Percentiles rank a stretch among this genome's conserved stretches.
Evolutionary conservation across 2,113 vertebrate species (phyloP).

Genomic region (Pelecanus crispus): DNA sequence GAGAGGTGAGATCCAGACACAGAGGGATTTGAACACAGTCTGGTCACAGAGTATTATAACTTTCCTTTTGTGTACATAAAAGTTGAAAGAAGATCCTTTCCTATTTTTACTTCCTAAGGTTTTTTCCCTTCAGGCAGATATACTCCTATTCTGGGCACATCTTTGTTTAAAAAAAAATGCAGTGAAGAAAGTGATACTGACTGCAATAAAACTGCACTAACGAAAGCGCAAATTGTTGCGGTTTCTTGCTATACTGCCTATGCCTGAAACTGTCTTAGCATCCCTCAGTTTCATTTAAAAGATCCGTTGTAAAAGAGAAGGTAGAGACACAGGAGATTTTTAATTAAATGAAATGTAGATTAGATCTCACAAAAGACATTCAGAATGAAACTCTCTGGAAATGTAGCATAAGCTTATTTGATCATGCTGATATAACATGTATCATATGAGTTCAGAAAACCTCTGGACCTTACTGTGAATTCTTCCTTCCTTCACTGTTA

Average conservation of each 20-base stretch:
- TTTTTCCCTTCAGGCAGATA: constrained; percentile 15
- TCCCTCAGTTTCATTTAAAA: not conserved
- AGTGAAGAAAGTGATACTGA: not conserved
- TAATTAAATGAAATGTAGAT: constrained; percentile 57
- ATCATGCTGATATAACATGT: not conserved
- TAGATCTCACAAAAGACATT: constrained; percentile 16
- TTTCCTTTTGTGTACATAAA: not conserved
- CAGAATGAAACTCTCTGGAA: not conserved
- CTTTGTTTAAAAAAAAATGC: not conserved
- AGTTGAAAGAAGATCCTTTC: constrained; percentile 12
- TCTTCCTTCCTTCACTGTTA: not conserved
- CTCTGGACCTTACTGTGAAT: not conserved
- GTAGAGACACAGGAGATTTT: constrained; percentile 13
- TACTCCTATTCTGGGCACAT: not conserved
- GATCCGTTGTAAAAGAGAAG: not conserved
- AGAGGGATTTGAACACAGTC: not conserved
- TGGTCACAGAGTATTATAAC: not conserved
- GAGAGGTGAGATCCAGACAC: constrained; percentile 14
- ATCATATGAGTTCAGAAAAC: not conserved
- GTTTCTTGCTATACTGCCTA: not conserved
- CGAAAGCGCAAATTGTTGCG: not conserved
- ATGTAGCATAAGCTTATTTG: not conserved
- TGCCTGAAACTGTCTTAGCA: not conserved
- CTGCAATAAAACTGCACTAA: not conserved
- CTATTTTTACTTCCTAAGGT: not conserved